A percentile compares a stretch with the other conserved stretches of the same genome.
These are phyloP conservation scores for Phalacrocorax brasilianus DNA, from an alignment of 2,113 vertebrate genomes.

Conservation along the genomic window DNA sequence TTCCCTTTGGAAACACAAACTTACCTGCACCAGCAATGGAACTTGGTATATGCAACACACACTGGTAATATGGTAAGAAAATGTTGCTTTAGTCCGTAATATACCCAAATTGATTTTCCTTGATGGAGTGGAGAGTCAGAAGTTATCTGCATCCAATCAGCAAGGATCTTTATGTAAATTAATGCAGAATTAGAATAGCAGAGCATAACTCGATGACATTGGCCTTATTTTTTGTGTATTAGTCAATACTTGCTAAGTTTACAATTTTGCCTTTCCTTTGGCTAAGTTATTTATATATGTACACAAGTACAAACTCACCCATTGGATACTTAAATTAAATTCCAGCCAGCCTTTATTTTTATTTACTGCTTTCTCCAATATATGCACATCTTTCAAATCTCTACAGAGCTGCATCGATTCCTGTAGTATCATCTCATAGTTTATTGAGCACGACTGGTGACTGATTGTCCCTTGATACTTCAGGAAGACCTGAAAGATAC, in stretches of 20 bases:
- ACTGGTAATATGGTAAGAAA: neutral
- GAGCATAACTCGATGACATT: neutral
- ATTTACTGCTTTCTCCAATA: conserved; percentile 37
- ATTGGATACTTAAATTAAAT: neutral
- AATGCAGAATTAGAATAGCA: neutral
- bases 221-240: neutral
- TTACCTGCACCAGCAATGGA: neutral
- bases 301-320: neutral
- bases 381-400: conserved; percentile 3
- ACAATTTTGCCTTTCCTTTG: neutral
- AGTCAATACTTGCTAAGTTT: conserved; percentile 8
- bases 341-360: neutral
- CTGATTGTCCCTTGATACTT: conserved; percentile 6
- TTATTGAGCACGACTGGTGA: conserved; percentile 19
- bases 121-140: neutral
- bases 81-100: neutral
- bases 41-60: neutral
- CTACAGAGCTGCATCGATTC: conserved; percentile 8
- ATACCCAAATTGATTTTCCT: neutral
- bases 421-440: neutral
- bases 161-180: neutral
- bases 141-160: neutral
- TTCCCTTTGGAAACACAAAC: neutral
- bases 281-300: neutral
- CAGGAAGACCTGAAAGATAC: neutral